phyloP scores from a whole-genome alignment of 2,797 vertebrate species.

The Sebastolobus alascanus region DNA sequence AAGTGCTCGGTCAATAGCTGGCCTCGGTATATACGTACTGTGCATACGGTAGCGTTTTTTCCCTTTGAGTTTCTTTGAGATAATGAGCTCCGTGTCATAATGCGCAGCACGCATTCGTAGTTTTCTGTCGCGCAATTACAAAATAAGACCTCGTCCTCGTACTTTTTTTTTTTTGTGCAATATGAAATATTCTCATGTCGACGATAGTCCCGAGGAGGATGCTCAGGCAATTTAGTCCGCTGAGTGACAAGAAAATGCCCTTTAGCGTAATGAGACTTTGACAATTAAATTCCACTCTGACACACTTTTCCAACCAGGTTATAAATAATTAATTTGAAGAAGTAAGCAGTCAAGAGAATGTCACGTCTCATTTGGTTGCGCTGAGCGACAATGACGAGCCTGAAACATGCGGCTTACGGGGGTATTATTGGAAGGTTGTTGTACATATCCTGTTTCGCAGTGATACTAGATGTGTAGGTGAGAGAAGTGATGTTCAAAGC shows the following conservation, averaged over 20 bases:
- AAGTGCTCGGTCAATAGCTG: constrained; percentile 56
- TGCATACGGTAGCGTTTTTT: neutral
- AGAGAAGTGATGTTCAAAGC: constrained; percentile 50
- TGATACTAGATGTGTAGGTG: constrained; percentile 45
- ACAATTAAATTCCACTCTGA: constrained; percentile 80
- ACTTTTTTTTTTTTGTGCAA: constrained; percentile 2
- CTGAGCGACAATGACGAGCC: constrained; percentile 62
- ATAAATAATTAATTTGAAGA: constrained; percentile 86
- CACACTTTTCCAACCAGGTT: constrained; percentile 78
- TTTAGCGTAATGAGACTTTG: constrained; percentile 82
- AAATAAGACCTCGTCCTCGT: neutral
- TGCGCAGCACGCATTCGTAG: neutral
- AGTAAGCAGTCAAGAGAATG: constrained; percentile 80
- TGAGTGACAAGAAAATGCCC: constrained; percentile 83
- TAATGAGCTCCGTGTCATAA: neutral
- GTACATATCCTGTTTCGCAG: constrained; percentile 49
- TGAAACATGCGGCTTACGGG: constrained; percentile 66
- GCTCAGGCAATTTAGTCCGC: constrained; percentile 66
- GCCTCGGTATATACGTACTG: neutral
- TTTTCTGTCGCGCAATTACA: neutral
- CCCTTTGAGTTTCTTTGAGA: constrained; percentile 1
- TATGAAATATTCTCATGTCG: constrained; percentile 33
- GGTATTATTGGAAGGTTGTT: constrained; percentile 60
- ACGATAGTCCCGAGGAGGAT: constrained; percentile 45
- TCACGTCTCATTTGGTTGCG: constrained; percentile 80